phyloP scores from a whole-genome alignment of 2,113 vertebrate species.

The Menura novaehollandiae region DNA sequence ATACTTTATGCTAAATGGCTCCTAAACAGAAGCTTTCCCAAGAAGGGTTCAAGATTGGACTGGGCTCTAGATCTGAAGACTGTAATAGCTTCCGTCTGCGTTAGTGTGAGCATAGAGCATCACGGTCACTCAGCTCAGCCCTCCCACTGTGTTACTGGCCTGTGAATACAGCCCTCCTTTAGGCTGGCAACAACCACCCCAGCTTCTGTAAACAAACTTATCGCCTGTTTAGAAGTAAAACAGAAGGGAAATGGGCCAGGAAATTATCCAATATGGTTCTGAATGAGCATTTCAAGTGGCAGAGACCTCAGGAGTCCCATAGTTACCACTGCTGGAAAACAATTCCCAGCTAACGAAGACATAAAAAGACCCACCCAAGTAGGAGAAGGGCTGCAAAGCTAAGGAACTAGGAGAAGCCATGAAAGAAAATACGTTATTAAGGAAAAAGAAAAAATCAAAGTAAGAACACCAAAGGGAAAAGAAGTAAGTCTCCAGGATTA shows the following conservation, averaged over 20 bases:
- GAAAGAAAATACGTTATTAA: constrained; percentile 31
- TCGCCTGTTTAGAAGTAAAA: neutral
- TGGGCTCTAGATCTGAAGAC: neutral
- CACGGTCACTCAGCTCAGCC: neutral
- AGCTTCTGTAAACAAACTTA: constrained; percentile 35
- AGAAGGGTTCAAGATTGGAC: neutral
- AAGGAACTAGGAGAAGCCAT: neutral
- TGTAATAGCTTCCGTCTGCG: neutral
- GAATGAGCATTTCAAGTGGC: neutral
- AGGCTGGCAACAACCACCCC: neutral
- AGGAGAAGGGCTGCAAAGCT: neutral
- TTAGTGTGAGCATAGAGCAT: neutral
- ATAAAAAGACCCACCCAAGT: constrained; percentile 35
- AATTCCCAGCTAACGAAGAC: neutral
- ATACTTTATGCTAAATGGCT: neutral
- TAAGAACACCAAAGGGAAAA: neutral
- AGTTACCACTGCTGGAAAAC: neutral
- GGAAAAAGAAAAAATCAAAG: constrained; percentile 25
- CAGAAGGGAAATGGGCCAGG: constrained; percentile 9
- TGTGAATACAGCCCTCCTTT: neutral
- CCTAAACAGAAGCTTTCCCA: neutral
- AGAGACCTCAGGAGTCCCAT: neutral
- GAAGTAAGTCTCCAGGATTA: constrained; percentile 2
- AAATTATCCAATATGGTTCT: constrained; percentile 2
- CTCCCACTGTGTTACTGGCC: neutral